Evolutionary conservation across 2,888 invertebrate genomes (phyloP).

Genomic region (Leptinotarsa juncta): DNA sequence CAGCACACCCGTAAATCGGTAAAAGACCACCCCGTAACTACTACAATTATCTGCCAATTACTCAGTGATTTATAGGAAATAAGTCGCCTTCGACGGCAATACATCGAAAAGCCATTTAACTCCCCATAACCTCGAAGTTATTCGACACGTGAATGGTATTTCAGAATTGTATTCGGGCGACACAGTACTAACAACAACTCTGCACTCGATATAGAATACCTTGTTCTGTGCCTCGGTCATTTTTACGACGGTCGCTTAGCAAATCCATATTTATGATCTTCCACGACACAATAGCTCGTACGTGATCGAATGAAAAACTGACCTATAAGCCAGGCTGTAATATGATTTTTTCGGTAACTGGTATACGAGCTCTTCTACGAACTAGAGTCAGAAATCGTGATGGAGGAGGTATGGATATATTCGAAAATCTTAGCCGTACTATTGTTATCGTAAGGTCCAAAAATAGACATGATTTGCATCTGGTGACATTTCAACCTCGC

Average conservation of each 20-base stretch:
- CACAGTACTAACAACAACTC: constrained; percentile 11
- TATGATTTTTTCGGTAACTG: constrained; percentile 30
- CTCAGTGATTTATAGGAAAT: constrained; percentile 35
- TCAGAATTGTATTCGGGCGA: constrained; percentile 27
- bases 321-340: constrained; percentile 41
- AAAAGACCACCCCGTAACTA: constrained; percentile 4
- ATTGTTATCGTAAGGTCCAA: not conserved
- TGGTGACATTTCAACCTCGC: not conserved
- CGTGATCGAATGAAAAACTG: constrained; percentile 49
- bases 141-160: constrained; percentile 33
- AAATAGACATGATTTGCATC: constrained; percentile 13
- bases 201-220: constrained; percentile 10
- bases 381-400: constrained; percentile 10
- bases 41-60: constrained; percentile 34
- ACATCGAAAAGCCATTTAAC: constrained; percentile 35
- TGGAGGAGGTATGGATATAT: constrained; percentile 6
- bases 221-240: constrained; percentile 4
- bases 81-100: constrained; percentile 28
- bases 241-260: constrained; percentile 31
- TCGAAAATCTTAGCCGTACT: constrained; percentile 2
- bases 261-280: constrained; percentile 42
- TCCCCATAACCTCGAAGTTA: constrained; percentile 21
- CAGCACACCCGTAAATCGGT: not conserved
- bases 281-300: constrained; percentile 44
- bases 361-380: constrained; percentile 29